Percentiles rank a stretch among this genome's conserved stretches.
phyloP scores from a whole-genome alignment of 2,888 invertebrate species.

The Leucophenga montana region DNA sequence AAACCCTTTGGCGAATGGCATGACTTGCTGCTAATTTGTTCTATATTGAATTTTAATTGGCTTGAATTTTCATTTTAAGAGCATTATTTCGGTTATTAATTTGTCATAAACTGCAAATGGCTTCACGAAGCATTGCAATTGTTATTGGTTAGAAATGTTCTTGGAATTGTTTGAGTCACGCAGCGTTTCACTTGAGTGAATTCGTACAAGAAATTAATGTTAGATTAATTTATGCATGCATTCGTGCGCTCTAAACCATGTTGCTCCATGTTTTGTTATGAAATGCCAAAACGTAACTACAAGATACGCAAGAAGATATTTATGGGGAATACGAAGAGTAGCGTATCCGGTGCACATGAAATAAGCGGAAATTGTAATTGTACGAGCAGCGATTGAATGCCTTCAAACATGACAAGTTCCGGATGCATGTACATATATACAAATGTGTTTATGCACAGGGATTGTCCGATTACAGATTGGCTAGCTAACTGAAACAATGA shows the following conservation, averaged over 20 bases:
- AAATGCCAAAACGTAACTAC: not conserved
- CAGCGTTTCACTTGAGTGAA: too few relatives aligned
- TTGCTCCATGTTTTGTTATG: not conserved
- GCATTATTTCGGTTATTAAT: not conserved
- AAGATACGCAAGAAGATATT: not conserved
- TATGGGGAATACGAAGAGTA: not conserved
- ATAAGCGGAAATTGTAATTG: slow-evolving; percentile 15
- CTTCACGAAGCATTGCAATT: too few relatives aligned
- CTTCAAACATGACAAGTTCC: slow-evolving; percentile 1
- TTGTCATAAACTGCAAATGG: too few relatives aligned
- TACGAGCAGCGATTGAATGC: slow-evolving; percentile 1
- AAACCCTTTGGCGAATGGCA: slow-evolving; percentile 46
- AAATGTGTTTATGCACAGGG: too few relatives aligned
- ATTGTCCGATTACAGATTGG: too few relatives aligned
- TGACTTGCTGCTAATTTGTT: slow-evolving; percentile 3
- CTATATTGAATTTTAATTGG: slow-evolving; percentile 9
- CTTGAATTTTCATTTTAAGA: not conserved
- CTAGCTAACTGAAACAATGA: too few relatives aligned
- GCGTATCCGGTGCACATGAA: not conserved
- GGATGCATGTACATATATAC: slow-evolving; percentile 4
- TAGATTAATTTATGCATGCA: slow-evolving; percentile 17
- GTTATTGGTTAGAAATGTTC: too few relatives aligned
- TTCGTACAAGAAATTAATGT: slow-evolving; percentile 21
- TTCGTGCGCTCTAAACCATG: too few relatives aligned
- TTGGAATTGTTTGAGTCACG: too few relatives aligned